Evolutionary conservation across 2,797 vertebrate genomes (phyloP).

Genomic region (Myotis vivesi): DNA sequence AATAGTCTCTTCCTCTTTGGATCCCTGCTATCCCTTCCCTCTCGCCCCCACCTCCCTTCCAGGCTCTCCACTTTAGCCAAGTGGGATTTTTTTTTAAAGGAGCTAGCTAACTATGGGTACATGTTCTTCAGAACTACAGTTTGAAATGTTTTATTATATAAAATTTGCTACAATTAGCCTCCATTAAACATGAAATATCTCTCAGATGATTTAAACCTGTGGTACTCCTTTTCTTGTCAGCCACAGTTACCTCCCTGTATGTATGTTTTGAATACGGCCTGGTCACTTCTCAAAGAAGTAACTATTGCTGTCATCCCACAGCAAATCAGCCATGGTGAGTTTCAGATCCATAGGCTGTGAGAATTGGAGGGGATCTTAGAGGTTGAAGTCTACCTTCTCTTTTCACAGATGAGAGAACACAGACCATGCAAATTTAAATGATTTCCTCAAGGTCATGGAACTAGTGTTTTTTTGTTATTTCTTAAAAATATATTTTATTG

Average conservation of each 20-base stretch:
- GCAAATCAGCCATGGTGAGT: not conserved
- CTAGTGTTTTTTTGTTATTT: not conserved
- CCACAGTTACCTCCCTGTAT: not conserved
- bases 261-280: not conserved
- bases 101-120: not conserved
- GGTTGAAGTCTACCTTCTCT: not conserved
- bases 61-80: not conserved
- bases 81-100: not conserved
- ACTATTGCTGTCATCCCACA: not conserved
- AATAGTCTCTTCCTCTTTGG: not conserved
- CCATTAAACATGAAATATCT: not conserved
- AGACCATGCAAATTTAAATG: not conserved
- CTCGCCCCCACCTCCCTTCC: no score
- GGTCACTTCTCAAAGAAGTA: not conserved
- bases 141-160: not conserved
- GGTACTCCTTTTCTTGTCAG: not conserved
- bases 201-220: not conserved
- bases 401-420: not conserved
- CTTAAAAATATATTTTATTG: no score
- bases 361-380: not conserved
- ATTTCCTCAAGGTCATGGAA: not conserved
- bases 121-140: not conserved
- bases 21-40: not conserved
- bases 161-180: not conserved
- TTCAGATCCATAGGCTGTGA: not conserved